A percentile compares a stretch with the other conserved stretches of the same genome.
Conservation (phyloP, 2,888 invertebrate genomes). For the Meghimatium bilineatum region DNA sequence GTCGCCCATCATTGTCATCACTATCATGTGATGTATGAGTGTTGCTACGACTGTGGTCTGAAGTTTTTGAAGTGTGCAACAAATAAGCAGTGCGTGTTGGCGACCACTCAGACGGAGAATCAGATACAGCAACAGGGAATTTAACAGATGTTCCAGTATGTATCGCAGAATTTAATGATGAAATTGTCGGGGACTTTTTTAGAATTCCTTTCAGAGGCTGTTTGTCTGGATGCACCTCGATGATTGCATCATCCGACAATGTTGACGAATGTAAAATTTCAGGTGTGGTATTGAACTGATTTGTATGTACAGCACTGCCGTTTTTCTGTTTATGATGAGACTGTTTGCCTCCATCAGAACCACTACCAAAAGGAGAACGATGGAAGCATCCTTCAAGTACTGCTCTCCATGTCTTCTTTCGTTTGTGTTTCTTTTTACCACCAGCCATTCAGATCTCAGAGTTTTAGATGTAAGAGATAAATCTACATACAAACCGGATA, state of each 20-base stretch:
- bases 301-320: background rate
- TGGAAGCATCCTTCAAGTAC: slow-evolving; percentile 48
- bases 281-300: background rate
- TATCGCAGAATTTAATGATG: background rate
- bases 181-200: slow-evolving; percentile 40
- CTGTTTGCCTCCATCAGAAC: background rate
- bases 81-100: slow-evolving; percentile 33
- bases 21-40: background rate
- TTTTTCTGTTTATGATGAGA: background rate
- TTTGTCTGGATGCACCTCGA: background rate
- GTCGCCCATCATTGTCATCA: background rate
- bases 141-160: slow-evolving; percentile 31
- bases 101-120: slow-evolving; percentile 27
- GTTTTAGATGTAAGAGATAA: background rate
- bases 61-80: background rate
- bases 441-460: slow-evolving; percentile 26
- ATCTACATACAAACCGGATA: background rate
- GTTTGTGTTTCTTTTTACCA: slow-evolving; percentile 34
- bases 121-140: background rate
- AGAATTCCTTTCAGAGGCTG: slow-evolving; percentile 33
- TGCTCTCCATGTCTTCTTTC: slow-evolving; percentile 41
- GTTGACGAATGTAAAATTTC: background rate
- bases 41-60: background rate
- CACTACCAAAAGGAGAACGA: slow-evolving; percentile 23
- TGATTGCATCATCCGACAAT: background rate